Evolutionary conservation across 2,888 invertebrate genomes (phyloP).

Genomic region (Lithophane ornitopus): DNA sequence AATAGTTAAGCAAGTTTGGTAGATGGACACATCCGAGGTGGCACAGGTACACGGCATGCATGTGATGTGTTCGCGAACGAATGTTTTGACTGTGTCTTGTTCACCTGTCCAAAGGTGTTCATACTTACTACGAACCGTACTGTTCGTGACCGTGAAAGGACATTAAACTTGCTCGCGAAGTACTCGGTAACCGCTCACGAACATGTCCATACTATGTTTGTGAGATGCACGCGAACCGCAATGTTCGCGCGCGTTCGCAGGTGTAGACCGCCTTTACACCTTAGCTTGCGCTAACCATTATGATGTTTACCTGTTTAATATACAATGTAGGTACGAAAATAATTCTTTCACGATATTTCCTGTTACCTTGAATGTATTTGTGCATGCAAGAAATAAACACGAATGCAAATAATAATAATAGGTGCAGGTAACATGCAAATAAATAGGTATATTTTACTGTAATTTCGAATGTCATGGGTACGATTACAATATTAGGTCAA

Average conservation of each 20-base stretch:
- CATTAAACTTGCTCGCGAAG: too few relatives aligned
- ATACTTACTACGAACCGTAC: too few relatives aligned
- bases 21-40: too few relatives aligned
- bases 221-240: too few relatives aligned
- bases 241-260: too few relatives aligned
- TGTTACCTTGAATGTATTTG: slow-evolving; percentile 26
- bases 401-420: not conserved
- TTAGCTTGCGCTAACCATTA: not conserved
- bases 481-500: not conserved
- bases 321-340: not conserved
- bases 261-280: not conserved
- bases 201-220: too few relatives aligned
- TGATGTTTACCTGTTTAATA: slow-evolving; percentile 9
- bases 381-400: slow-evolving; percentile 36
- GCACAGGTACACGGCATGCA: too few relatives aligned
- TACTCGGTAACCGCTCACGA: too few relatives aligned
- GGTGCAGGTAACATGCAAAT: not conserved
- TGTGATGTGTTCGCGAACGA: too few relatives aligned
- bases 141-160: too few relatives aligned
- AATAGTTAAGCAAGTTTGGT: not conserved
- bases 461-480: not conserved
- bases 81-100: too few relatives aligned
- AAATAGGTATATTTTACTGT: not conserved
- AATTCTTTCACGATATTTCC: slow-evolving; percentile 33
- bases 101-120: too few relatives aligned